Percentiles rank a stretch among this genome's conserved stretches.
phyloP scores from a whole-genome alignment of 2,113 vertebrate species.

The Malurus alboscapulatus region DNA sequence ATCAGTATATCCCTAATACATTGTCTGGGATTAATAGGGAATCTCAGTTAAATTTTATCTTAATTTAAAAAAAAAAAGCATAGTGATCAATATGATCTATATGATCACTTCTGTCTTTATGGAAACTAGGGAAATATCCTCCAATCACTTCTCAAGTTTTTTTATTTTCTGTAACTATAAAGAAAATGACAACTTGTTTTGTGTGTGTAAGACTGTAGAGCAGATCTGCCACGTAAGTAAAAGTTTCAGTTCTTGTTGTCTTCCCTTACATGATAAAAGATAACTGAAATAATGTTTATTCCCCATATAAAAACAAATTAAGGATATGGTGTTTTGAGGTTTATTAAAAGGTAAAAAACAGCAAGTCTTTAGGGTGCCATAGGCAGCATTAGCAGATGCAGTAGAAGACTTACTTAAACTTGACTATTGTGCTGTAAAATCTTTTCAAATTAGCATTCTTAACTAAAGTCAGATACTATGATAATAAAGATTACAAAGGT shows the following conservation, averaged over 20 bases:
- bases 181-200: background rate
- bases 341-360: background rate
- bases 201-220: background rate
- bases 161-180: background rate
- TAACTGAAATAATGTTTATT: background rate
- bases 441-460: background rate
- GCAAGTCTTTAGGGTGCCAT: background rate
- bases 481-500: background rate
- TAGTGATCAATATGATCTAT: background rate
- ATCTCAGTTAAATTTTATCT: background rate
- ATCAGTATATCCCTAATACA: background rate
- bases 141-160: background rate
- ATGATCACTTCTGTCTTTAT: background rate
- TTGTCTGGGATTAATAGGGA: background rate
- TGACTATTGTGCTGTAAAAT: background rate
- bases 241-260: background rate
- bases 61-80: background rate
- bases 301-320: background rate
- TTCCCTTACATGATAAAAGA: background rate
- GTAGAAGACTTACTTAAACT: background rate
- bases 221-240: background rate
- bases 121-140: background rate
- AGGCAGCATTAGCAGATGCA: background rate
- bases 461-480: background rate
- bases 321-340: background rate